phyloP scores from a whole-genome alignment of 2,888 invertebrate species.

The Hyles lineata region DNA sequence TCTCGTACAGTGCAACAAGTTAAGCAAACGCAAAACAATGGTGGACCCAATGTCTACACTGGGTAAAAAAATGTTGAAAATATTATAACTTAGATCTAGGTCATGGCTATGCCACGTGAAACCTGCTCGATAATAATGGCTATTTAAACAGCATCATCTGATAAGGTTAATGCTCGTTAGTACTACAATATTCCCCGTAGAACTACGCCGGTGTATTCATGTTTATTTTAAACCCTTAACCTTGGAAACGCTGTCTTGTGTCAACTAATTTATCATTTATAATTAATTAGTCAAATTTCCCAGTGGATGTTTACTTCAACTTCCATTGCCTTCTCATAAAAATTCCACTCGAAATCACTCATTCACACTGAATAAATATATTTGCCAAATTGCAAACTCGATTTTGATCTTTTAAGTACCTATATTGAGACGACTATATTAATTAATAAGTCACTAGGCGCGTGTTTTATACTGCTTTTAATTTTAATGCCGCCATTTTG shows the following conservation, averaged over 20 bases:
- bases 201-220: background rate
- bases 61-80: background rate
- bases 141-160: conserved; percentile 12
- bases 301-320: conserved; percentile 11
- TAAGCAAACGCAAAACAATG: background rate
- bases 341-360: background rate
- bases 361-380: background rate
- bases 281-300: background rate
- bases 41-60: background rate
- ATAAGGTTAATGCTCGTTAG: background rate
- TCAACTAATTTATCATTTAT: background rate
- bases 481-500: background rate
- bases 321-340: conserved; percentile 1
- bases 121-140: conserved; percentile 2
- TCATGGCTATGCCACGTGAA: conserved; percentile 58
- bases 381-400: background rate
- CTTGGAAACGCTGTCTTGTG: conserved; percentile 1
- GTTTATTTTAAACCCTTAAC: background rate
- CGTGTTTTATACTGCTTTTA: background rate
- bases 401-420: background rate
- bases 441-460: background rate
- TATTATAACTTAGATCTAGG: conserved; percentile 43
- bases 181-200: background rate
- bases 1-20: background rate
- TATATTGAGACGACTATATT: background rate